Evolutionary conservation across 1,140 invertebrate genomes (phyloP).

Genomic region (Zaprionus tsacasi): DNA sequence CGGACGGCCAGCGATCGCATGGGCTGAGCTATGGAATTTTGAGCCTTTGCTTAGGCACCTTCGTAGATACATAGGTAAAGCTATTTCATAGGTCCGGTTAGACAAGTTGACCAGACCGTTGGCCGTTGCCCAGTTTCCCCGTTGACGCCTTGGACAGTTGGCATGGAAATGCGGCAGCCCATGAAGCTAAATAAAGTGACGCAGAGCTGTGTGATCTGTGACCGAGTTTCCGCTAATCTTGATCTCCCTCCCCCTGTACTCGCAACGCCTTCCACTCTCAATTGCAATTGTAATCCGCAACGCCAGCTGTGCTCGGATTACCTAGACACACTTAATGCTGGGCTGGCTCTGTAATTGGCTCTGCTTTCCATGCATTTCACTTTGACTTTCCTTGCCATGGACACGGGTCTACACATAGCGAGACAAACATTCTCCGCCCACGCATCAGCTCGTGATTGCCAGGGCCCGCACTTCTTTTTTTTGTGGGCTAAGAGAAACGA

Average conservation of each 20-base stretch:
- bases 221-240: constrained; percentile 67
- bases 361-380: constrained; percentile 79
- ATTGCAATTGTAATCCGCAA: constrained; percentile 39
- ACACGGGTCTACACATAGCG: constrained; percentile 12
- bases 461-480: constrained; percentile 24
- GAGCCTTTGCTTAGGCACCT: constrained; percentile 51
- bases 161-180: constrained; percentile 69
- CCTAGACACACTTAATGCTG: constrained; percentile 37
- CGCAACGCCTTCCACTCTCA: constrained; percentile 35
- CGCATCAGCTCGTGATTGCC: constrained; percentile 45
- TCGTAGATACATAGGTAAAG: constrained; percentile 22
- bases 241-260: constrained; percentile 59
- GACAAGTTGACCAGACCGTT: constrained; percentile 57
- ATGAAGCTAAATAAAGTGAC: constrained; percentile 43
- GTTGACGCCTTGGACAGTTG: constrained; percentile 28
- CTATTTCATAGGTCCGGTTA: constrained; percentile 72
- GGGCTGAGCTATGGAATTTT: constrained; percentile 48
- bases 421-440: constrained; percentile 62
- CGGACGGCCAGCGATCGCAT: constrained; percentile 46
- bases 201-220: constrained; percentile 55
- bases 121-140: constrained; percentile 25
- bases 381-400: constrained; percentile 70
- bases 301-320: constrained; percentile 44
- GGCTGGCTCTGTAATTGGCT: constrained; percentile 66
- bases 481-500: constrained; percentile 30